Percentiles rank a stretch among this genome's conserved stretches.
phyloP scores from a whole-genome alignment of 2,797 vertebrate species.

The Heliangelus exortis region DNA sequence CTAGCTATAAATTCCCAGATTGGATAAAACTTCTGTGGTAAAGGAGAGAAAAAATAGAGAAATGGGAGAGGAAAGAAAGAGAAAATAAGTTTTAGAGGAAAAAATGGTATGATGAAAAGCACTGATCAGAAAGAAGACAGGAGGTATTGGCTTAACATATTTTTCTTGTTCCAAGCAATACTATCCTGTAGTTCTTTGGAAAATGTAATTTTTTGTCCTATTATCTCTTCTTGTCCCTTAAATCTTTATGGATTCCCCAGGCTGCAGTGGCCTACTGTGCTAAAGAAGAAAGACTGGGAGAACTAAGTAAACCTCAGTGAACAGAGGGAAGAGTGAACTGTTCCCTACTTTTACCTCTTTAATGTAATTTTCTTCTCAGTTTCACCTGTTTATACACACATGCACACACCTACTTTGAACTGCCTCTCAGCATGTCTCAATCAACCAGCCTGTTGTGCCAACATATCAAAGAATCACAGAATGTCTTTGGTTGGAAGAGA shows the following conservation, averaged over 20 bases:
- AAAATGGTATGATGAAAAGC: not conserved
- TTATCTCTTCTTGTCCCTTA: not conserved
- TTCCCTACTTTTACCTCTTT: not conserved
- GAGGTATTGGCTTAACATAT: not conserved
- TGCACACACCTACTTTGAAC: not conserved
- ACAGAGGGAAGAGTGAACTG: not conserved
- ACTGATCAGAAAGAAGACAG: not conserved
- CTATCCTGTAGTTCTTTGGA: not conserved
- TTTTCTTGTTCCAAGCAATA: not conserved
- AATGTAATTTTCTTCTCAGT: not conserved
- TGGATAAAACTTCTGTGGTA: not conserved
- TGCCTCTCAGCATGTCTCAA: not conserved
- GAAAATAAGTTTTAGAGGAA: not conserved
- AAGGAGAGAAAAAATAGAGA: not conserved
- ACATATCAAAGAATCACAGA: too few species aligned
- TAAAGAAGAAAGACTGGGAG: not conserved
- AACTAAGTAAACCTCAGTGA: not conserved
- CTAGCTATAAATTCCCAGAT: not conserved
- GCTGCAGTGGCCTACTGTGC: accelerated
- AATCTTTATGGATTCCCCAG: not conserved
- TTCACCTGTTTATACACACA: not conserved
- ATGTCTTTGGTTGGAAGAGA: too few species aligned
- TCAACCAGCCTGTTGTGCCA: not conserved
- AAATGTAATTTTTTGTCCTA: not conserved
- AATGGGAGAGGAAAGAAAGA: not conserved